phyloP scores from a whole-genome alignment of 2,888 invertebrate genomes.

The Chouioia cunea region DNA sequence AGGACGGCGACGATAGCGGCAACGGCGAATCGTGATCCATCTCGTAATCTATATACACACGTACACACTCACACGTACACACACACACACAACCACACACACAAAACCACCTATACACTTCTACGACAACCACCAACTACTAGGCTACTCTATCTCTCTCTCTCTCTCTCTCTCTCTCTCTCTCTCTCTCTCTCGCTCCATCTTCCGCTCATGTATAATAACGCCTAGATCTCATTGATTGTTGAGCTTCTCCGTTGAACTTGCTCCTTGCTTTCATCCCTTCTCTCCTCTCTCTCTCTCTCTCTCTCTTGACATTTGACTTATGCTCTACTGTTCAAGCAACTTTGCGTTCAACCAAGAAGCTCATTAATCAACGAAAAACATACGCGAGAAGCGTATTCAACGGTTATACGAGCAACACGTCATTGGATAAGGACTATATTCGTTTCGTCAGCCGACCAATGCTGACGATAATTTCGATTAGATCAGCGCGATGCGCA shows the following conservation, averaged over 20 bases:
- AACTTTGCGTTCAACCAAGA: no score
- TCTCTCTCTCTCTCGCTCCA: background rate
- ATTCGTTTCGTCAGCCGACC: no score
- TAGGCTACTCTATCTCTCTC: background rate
- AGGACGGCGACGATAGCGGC: conserved; percentile 89
- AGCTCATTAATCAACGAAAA: no score
- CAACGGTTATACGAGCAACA: no score
- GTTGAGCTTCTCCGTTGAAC: background rate
- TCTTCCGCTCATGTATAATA: background rate
- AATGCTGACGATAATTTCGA: no score
- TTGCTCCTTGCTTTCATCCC: background rate
- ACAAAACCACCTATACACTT: background rate
- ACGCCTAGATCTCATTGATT: no score
- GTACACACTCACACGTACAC: conserved; percentile 10
- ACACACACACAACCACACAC: conserved; percentile 15
- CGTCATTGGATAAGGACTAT: no score
- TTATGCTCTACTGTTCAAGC: background rate
- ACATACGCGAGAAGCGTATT: no score
- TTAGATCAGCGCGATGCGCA: no score
- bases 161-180: no score
- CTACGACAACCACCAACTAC: background rate
- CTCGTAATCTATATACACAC: no score
- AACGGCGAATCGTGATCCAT: conserved; percentile 90
- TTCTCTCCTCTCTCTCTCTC: background rate
- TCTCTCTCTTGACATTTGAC: conserved; percentile 5